phyloP scores from a whole-genome alignment of 2,797 vertebrate species.

The Pipistrellus nathusii region DNA sequence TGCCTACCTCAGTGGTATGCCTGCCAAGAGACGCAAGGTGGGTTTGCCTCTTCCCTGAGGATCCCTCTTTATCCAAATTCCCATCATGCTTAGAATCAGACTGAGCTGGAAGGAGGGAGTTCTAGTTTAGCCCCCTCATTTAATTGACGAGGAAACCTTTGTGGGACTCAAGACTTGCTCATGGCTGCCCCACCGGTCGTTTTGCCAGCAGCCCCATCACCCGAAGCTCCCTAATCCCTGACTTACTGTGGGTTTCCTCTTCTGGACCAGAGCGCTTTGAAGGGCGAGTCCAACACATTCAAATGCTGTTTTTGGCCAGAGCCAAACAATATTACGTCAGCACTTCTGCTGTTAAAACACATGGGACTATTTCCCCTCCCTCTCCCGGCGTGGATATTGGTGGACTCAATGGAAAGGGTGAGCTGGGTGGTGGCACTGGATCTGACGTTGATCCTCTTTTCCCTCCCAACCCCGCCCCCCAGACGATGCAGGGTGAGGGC shows the following conservation, averaged over 20 bases:
- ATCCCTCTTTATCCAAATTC: not conserved
- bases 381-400: slow-evolving; percentile 7
- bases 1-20: slow-evolving; percentile 96
- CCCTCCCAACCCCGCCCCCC: slow-evolving; percentile 68
- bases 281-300: slow-evolving; percentile 1
- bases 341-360: not conserved
- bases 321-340: slow-evolving; percentile 32
- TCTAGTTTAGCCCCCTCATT: not conserved
- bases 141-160: not conserved
- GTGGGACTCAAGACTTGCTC: slow-evolving; percentile 18
- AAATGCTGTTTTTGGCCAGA: not conserved
- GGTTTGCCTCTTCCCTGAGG: slow-evolving; percentile 13
- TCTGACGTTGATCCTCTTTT: slow-evolving; percentile 78
- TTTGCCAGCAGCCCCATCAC: not conserved
- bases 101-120: not conserved
- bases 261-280: not conserved
- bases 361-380: not conserved
- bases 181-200: not conserved
- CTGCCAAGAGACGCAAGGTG: slow-evolving; percentile 96
- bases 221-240: not conserved
- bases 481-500: slow-evolving; percentile 93
- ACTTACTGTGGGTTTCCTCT: not conserved
- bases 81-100: not conserved
- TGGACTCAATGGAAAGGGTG: slow-evolving; percentile 63
- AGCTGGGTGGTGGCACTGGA: slow-evolving; percentile 71